These are phyloP conservation scores for Scleropages formosus DNA, from an alignment of 2,797 vertebrate species.

Conservation along the genomic window DNA sequence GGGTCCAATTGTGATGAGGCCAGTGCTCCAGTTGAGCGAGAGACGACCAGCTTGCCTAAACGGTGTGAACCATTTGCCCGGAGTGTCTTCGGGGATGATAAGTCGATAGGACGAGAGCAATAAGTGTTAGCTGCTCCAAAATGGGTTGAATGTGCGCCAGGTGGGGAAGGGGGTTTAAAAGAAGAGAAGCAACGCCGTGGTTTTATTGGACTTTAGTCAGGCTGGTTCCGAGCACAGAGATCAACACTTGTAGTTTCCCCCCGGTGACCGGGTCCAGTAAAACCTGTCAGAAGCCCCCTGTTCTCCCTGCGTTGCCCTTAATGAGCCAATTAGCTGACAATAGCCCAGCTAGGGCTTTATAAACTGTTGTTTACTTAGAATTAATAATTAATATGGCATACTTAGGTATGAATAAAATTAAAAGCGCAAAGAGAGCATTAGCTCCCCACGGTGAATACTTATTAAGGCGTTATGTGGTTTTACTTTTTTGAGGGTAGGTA, in stretches of 20 bases:
- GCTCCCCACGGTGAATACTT: conserved; percentile 36
- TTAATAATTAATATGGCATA: conserved; percentile 49
- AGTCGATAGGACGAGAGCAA: no score
- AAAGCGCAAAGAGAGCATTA: conserved; percentile 39
- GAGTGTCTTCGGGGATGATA: neutral
- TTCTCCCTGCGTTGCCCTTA: conserved; percentile 39
- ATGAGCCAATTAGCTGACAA: conserved; percentile 52
- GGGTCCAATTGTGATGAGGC: neutral
- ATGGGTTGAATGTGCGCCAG: neutral
- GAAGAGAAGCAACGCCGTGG: neutral
- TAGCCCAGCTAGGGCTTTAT: conserved; percentile 40
- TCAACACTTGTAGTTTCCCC: neutral
- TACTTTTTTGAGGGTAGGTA: conserved; percentile 55
- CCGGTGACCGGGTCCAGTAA: conserved; percentile 31
- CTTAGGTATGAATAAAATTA: conserved; percentile 45
- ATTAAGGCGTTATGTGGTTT: conserved; percentile 42
- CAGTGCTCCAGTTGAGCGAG: neutral
- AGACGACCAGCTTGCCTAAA: neutral
- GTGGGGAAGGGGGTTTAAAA: neutral
- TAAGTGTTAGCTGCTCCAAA: no score
- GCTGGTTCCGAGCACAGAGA: conserved; percentile 38
- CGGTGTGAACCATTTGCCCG: neutral
- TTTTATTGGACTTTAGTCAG: conserved; percentile 48
- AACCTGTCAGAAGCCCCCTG: conserved; percentile 38
- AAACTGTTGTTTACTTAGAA: conserved; percentile 52